Percentiles rank a stretch among this genome's conserved stretches.
Evolutionary conservation across 1,140 invertebrate genomes (phyloP).

Genomic region (Micrasema longulum): DNA sequence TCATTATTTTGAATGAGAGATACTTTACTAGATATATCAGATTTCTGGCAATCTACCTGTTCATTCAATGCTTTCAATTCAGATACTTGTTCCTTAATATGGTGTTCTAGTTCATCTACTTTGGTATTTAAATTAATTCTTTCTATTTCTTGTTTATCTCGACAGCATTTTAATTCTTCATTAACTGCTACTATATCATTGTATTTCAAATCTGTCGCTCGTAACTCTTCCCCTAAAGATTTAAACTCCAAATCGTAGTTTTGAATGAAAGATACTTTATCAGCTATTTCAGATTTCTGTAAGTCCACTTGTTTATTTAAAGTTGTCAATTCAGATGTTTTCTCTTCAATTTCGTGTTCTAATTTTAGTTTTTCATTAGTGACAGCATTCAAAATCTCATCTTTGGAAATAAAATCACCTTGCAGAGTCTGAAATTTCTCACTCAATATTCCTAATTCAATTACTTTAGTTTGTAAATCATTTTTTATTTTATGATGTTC

Average conservation of each 20-base stretch:
- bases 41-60: background rate
- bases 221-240: background rate
- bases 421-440: too few species aligned
- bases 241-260: background rate
- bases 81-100: background rate
- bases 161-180: background rate
- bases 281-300: background rate
- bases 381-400: slow-evolving; percentile 1
- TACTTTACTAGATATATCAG: background rate
- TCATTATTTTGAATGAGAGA: background rate
- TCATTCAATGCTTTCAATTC: background rate
- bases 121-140: background rate
- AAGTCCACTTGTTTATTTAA: background rate
- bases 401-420: background rate
- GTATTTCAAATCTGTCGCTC: background rate
- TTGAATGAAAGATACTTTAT: too few species aligned
- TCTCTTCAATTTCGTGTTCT: background rate
- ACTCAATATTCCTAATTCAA: background rate
- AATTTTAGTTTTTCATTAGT: background rate
- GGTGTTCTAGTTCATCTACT: too few species aligned
- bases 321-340: background rate
- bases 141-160: background rate
- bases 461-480: slow-evolving; percentile 4
- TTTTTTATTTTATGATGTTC: background rate
- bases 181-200: background rate